Base-by-base conservation (phyloP, 2,888 invertebrate genomes). In the Conchocele bisecta region DNA sequence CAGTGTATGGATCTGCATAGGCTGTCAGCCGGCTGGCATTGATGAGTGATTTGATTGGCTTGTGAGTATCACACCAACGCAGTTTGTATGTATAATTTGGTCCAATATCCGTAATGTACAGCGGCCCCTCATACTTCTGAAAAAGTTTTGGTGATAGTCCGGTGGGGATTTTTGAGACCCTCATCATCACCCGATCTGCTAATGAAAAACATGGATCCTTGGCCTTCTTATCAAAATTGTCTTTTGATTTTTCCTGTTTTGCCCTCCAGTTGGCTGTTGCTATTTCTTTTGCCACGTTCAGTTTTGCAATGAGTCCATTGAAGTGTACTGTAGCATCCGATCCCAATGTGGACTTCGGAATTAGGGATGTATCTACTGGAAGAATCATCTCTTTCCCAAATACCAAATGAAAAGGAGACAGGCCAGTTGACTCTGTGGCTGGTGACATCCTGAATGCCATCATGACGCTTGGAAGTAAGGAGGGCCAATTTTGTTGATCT, bases 391-490 rank as follows among this genome's bases (percentile, higher is more conserved):
- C 41, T 28, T 29, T 29, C 7, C 66, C 66, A 61, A 73, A 75
- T 37, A 71, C 22, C 11, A 71, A 3, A 17, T 76, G n/a, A 54
- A 37, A 76, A 20, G 75, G 79, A 22, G 67, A 51, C 20, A 24
- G 65, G 15, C 65, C 64, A 24, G 75, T 75, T 22, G 70, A 41
- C 41, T 76, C 71, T 11, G 66, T 58, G 31, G 44, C 53, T 9
- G 67, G 70, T 5, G 63, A 37, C 15, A 66, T 59, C 22, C 81
- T 17, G 22, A 71, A 69, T 2, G 78, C 74, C 78, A 79, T 81
- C 60, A 79, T 54, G 7, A 75, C 51, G 37, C 68, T 63, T 13
- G 75, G 70, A n/a, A 75, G 20, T 5, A 73, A 22, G 1, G 44
- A n/a, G 11, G 60, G 65, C 78, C 75, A 78, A 26, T 69, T 72